A percentile compares a stretch with the other conserved stretches of the same genome.
Evolutionary conservation across 2,797 vertebrate genomes (phyloP).

Genomic region (Schizothorax lantsangensis): DNA sequence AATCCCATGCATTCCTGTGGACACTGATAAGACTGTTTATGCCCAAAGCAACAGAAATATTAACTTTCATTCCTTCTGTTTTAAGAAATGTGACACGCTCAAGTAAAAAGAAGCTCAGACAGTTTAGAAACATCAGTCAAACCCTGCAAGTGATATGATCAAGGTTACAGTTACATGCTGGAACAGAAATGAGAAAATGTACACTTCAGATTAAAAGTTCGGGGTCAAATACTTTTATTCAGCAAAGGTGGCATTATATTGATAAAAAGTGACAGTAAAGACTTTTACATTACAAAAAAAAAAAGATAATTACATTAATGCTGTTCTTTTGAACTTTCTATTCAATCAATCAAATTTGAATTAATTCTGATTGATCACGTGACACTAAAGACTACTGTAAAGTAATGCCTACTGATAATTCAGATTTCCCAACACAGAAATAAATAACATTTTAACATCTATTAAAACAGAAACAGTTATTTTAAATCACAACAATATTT

Average conservation of each 20-base stretch:
- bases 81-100: neutral
- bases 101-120: neutral
- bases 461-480: neutral
- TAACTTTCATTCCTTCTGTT: neutral
- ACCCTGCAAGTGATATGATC: neutral
- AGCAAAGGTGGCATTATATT: neutral
- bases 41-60: slow-evolving; percentile 5
- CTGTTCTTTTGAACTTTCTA: neutral
- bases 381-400: too few relatives aligned
- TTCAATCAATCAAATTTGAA: too few relatives aligned
- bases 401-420: too few relatives aligned
- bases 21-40: slow-evolving; percentile 6
- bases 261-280: neutral
- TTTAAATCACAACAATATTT: neutral
- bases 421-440: neutral
- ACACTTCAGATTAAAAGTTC: neutral
- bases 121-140: slow-evolving; percentile 8
- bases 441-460: neutral
- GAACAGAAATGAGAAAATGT: neutral
- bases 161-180: neutral
- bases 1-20: neutral
- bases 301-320: too few relatives aligned
- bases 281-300: neutral
- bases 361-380: too few relatives aligned
- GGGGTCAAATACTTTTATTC: neutral